These are phyloP conservation scores for Pelmatolapia mariae DNA, from an alignment of 2,113 vertebrate genomes.

Conservation along the genomic window DNA sequence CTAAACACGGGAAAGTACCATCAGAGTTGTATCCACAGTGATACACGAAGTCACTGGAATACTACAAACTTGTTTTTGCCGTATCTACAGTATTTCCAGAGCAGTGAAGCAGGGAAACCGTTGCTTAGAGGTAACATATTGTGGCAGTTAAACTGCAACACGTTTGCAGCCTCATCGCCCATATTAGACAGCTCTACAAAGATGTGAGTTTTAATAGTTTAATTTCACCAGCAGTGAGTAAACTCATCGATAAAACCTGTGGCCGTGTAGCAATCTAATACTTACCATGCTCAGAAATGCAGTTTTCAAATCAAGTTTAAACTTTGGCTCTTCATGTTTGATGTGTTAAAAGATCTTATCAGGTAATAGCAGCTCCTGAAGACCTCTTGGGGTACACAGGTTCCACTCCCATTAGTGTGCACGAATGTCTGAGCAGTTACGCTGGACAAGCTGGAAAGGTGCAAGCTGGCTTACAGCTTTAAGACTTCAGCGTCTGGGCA, in stretches of 20 bases:
- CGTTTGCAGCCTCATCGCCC: background rate
- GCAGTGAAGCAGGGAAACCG: too few relatives aligned
- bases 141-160: too few relatives aligned
- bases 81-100: too few relatives aligned
- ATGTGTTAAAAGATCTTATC: background rate
- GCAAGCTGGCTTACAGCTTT: background rate
- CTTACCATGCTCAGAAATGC: background rate
- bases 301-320: background rate
- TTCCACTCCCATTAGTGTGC: fast-evolving
- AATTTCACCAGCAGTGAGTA: background rate
- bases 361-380: background rate
- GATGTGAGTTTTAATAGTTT: background rate
- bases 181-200: background rate
- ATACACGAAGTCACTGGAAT: too few relatives aligned
- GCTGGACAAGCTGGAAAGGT: background rate
- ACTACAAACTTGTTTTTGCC: too few relatives aligned
- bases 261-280: background rate
- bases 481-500: background rate
- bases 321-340: background rate
- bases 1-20: too few relatives aligned
- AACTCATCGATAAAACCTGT: background rate
- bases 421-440: background rate
- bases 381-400: fast-evolving
- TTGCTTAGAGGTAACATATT: too few relatives aligned
- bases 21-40: too few relatives aligned